Conservation (phyloP, 2,888 invertebrate genomes). For the Drosophila ustulata region DNA sequence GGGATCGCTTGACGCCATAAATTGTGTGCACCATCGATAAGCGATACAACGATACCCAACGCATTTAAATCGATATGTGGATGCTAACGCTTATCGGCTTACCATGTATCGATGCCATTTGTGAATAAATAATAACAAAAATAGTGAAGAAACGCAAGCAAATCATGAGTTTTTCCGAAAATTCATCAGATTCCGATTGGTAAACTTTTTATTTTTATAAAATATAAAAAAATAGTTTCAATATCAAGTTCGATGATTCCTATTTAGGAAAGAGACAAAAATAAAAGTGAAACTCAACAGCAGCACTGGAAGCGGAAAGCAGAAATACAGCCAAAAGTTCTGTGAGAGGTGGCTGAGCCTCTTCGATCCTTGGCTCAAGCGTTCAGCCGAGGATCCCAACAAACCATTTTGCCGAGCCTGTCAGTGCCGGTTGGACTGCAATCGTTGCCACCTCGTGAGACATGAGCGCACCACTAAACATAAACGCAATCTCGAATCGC, state of each 20-base stretch:
- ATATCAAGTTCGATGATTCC: background rate
- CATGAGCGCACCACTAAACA: conserved; percentile 83
- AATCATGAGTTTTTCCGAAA: conserved; percentile 81
- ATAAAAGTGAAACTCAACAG: conserved; percentile 60
- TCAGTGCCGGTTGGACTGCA: conserved; percentile 81
- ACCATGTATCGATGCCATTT: conserved; percentile 36
- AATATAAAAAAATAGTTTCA: background rate
- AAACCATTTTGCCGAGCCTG: conserved; percentile 83
- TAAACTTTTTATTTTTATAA: conserved; percentile 47
- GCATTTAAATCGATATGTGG: conserved; percentile 30
- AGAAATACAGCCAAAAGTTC: conserved; percentile 81
- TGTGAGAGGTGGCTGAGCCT: conserved; percentile 83
- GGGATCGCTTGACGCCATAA: background rate
- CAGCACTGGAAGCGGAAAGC: conserved; percentile 53
- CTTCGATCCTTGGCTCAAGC: conserved; percentile 81
- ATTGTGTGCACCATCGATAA: background rate
- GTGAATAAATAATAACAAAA: conserved; percentile 46
- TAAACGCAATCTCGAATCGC: conserved; percentile 76
- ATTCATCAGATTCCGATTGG: conserved; percentile 83
- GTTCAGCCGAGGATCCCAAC: conserved; percentile 75
- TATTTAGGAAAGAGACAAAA: conserved; percentile 79
- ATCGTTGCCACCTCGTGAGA: conserved; percentile 82
- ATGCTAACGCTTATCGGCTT: conserved; percentile 16
- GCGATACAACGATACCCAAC: background rate
- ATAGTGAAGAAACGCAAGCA: conserved; percentile 13